Evolutionary conservation across 2,888 invertebrate genomes (phyloP), one percentile per base, ranked within the genome.

Genomic region (Sussaba pulchella): DNA sequence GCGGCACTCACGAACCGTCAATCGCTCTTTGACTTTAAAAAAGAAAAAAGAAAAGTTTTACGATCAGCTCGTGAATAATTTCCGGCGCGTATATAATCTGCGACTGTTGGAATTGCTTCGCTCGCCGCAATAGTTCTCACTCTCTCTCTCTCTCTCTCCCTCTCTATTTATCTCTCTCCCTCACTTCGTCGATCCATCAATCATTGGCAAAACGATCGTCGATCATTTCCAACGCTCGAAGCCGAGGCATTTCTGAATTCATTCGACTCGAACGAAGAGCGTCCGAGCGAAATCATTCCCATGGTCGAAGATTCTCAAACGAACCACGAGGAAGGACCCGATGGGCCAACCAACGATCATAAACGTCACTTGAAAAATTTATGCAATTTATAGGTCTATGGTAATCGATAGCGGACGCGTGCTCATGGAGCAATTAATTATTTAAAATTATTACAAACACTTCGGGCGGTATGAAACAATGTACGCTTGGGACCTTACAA

Each of bases 201-300:
- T 79, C 78, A 79, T 26, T 63, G 69, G 26, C 69, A 50, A 52
- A 69, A 52, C 69, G 73, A 78, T 73, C 78, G 69, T 78, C 63
- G 45, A 73, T 78, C 73, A 78, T 80, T 19, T 21, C 21, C 5
- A 45, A 17, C 52, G 31, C 12, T 39, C 66, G 66, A 74, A 50
- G 39, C 21, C 36, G 8, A 52, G 5, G 19, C 14, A 69, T 71
- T 67, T 75, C 41, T 17, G 41, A 76, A 80, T 67, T 52, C 66
- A 67, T 57, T 80, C 59, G n/a, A 36, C 39, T 19, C 52, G 36
- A 4, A 39, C n/a, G 21, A n/a, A n/a, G 21, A 50, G 36, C 36
- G 52, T 52, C 10, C 67, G 52, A 41, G 10, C 14, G 52, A 67
- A 39, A 31, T 24, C 31, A n/a, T 12, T 52, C 12, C 24, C 10